Evolutionary conservation across 1,140 invertebrate species (phyloP), one percentile per base, ranked within the genome.

Genomic region (Odontomachus brunneus): DNA sequence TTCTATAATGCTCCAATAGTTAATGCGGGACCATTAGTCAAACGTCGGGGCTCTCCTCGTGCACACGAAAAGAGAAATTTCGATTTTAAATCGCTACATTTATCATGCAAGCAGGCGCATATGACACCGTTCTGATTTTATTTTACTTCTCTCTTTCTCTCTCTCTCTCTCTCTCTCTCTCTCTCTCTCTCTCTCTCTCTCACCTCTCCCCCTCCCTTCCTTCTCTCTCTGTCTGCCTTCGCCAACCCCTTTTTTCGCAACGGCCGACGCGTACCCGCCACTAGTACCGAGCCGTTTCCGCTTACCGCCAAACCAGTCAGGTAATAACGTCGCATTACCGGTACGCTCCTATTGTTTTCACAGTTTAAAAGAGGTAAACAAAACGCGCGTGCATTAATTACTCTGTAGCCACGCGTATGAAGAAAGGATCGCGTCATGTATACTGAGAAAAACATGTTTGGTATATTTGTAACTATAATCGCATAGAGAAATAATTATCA

Each of bases 71-170:
- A 93, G 93, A 93, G 92, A 94, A 94, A 92, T 94, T 93, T 93
- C 93, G 92, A 94, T 94, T 94, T 94, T 94, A 94, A 94, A 94
- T 94, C 93, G 92, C 92, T 93, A 94, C 93, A 94, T 94, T 94
- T 94, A 94, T 94, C 93, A 94, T 94, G 93, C 93, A 94, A 94
- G 93, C 93, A 94, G 93, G 92, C 93, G 93, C 93, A 91, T 93
- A 92, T 94, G 93, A 94, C 93, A 94, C 91, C 92, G 89, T 93
- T 94, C 93, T 94, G 92, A 94, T 94, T 94, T 93, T 93, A 94
- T 94, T 94, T 93, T 93, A 93, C 92, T 91, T 89, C 91, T 90
- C 89, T 90, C 89, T 90, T 82, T 73, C 63, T 63, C 72, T 71
- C 80, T 74, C 69, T 66, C 55, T 29, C 55, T 24, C 17, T 80